Base-by-base conservation (phyloP, 1,140 invertebrate species). In the Diorhabda elongata region DNA sequence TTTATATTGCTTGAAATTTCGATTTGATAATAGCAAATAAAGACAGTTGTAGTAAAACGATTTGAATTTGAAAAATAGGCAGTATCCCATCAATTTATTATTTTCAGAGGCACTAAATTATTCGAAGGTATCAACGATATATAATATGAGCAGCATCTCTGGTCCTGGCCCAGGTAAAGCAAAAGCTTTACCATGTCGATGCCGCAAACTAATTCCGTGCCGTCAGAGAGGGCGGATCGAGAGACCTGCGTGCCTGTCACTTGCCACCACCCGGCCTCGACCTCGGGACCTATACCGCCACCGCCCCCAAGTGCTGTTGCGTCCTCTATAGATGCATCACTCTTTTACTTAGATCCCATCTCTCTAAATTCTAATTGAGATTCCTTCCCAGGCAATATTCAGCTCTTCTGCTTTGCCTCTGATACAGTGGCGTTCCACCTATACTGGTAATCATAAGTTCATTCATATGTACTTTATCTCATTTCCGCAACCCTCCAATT, bases 281-380 rank as follows among this genome's bases (percentile, higher is more conserved):
- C 76, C 76, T 73, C 69, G 9, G 57, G 66, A 65, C 58, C 63
- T 67, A 68, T 72, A 74, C 74, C 74, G 70, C 71, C 70, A 73
- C 74, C 73, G 73, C 74, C 76, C 76, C 74, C 72, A 71, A 75
- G 71, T 69, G 70, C 70, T 71, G 71, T 74, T 71, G 71, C 71
- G 73, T 74, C 72, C 66, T 73, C 69, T 65, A 64, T 69, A 67
- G 67, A 75, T 73, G 72, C 72, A 70, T 70, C 74, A 71, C 47
- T 66, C 72, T 75, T 77, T 75, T 75, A 75, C 74, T 77, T 75
- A 76, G 68, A 73, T 74, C 74, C 76, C 72, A 68, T 73, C 74
- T 77, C 74, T 75, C 66, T 68, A 76, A 77, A 77, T 76, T 77
- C 76, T 75, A 76, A 77, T 77, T 77, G 76, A 77, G 74, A 77